Conservation (phyloP, 2,797 vertebrate species). For the Oreochromis mossambicus region DNA sequence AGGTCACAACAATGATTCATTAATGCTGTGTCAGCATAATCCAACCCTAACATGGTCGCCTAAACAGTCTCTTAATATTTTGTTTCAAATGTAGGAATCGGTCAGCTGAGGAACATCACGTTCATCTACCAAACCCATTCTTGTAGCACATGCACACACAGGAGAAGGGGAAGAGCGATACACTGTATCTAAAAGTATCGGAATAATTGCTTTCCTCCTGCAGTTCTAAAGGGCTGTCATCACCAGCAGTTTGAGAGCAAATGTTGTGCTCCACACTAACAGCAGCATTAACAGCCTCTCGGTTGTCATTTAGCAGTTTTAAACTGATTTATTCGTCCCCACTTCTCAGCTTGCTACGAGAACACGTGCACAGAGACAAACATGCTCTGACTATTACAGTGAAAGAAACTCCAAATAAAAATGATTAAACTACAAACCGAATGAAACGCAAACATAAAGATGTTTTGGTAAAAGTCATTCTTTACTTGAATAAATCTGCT, state of each 20-base stretch:
- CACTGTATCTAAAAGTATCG: slow-evolving; percentile 33
- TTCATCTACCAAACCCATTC: background rate
- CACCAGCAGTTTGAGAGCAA: slow-evolving; percentile 37
- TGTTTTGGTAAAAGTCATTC: background rate
- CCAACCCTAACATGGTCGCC: background rate
- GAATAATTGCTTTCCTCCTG: slow-evolving; percentile 50
- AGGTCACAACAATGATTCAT: background rate
- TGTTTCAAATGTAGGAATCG: too few relatives aligned
- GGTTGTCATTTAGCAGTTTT: background rate
- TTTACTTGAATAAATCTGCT: background rate
- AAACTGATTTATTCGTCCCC: background rate
- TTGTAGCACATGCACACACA: background rate
- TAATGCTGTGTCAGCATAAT: background rate
- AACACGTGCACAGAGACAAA: background rate
- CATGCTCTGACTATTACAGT: background rate
- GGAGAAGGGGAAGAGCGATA: slow-evolving; percentile 4
- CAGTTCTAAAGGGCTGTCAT: slow-evolving; percentile 52
- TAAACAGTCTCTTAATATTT: background rate
- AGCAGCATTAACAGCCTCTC: slow-evolving; percentile 21
- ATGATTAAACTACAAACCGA: too few relatives aligned
- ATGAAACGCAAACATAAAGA: background rate
- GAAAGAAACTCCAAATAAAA: background rate
- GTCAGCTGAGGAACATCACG: background rate
- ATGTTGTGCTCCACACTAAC: background rate
- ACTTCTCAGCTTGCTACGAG: background rate